Conservation (phyloP, 2,888 invertebrate species). For the Apeira syringaria region DNA sequence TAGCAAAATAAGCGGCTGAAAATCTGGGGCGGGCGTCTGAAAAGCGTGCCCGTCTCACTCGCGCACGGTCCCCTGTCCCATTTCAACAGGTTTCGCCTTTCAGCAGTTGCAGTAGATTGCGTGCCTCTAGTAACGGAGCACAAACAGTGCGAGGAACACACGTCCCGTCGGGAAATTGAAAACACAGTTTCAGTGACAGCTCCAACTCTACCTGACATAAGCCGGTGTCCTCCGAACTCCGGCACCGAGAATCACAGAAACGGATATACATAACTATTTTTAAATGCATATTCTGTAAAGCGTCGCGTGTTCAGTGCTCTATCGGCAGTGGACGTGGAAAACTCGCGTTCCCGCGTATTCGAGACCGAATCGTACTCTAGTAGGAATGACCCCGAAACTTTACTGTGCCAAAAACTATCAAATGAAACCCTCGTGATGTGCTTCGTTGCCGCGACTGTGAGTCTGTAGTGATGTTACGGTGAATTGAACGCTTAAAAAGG, state of each 20-base stretch:
- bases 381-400: constrained; percentile 59
- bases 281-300: constrained; percentile 62
- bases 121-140: constrained; percentile 79
- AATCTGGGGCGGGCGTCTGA: constrained; percentile 46
- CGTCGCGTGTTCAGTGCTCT: constrained; percentile 61
- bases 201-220: constrained; percentile 73
- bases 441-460: constrained; percentile 42
- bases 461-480: constrained; percentile 51
- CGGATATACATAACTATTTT: constrained; percentile 73
- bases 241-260: constrained; percentile 59
- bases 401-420: constrained; percentile 66
- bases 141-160: constrained; percentile 77
- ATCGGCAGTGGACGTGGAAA: constrained; percentile 51
- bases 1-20: constrained; percentile 77
- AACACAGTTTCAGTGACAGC: constrained; percentile 75
- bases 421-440: constrained; percentile 49
- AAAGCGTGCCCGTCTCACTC: constrained; percentile 52
- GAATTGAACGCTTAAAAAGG: constrained; percentile 44
- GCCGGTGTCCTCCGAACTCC: constrained; percentile 57
- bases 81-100: constrained; percentile 83
- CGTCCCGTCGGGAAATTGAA: constrained; percentile 71
- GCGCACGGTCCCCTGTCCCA: constrained; percentile 68
- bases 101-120: constrained; percentile 76
- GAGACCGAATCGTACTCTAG: constrained; percentile 52
- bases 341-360: constrained; percentile 50